These are phyloP conservation scores for Eolophus roseicapilla DNA, from an alignment of 2,113 vertebrate genomes.

Conservation along the genomic window DNA sequence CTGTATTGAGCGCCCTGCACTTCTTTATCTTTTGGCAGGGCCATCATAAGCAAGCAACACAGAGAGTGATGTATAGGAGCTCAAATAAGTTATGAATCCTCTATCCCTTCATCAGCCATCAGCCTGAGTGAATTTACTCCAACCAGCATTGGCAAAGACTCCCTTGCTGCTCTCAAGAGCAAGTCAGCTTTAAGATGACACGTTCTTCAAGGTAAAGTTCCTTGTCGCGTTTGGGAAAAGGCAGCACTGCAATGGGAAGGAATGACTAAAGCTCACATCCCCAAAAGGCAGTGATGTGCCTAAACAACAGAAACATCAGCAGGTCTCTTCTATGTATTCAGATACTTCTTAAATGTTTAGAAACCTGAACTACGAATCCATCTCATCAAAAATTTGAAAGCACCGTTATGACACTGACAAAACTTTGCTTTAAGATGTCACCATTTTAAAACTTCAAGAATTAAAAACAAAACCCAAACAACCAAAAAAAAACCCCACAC, in stretches of 20 bases:
- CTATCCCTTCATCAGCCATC: constrained; percentile 72
- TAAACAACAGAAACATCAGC: not conserved
- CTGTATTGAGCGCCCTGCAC: constrained; percentile 73
- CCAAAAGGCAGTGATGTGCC: not conserved
- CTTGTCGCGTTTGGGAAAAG: not conserved
- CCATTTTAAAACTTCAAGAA: not conserved
- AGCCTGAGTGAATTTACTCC: constrained; percentile 74
- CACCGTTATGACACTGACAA: not conserved
- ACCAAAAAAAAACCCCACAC: not conserved
- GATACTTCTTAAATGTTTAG: not conserved
- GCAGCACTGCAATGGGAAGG: not conserved
- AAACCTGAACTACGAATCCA: not conserved
- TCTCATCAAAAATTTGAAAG: not conserved
- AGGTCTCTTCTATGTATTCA: not conserved
- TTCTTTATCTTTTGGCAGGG: constrained; percentile 86
- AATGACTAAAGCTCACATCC: not conserved
- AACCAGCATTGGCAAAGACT: constrained; percentile 65
- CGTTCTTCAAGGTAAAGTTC: constrained; percentile 53
- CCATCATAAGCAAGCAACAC: constrained; percentile 80
- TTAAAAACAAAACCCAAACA: not conserved
- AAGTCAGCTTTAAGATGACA: constrained; percentile 70
- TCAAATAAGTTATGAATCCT: constrained; percentile 80
- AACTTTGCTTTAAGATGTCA: not conserved
- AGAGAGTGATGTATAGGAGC: constrained; percentile 79
- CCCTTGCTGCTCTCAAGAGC: constrained; percentile 41